A percentile compares a stretch with the other conserved stretches of the same genome.
Conservation (phyloP, 2,113 vertebrate species). For the Dendrocopos noguchii region DNA sequence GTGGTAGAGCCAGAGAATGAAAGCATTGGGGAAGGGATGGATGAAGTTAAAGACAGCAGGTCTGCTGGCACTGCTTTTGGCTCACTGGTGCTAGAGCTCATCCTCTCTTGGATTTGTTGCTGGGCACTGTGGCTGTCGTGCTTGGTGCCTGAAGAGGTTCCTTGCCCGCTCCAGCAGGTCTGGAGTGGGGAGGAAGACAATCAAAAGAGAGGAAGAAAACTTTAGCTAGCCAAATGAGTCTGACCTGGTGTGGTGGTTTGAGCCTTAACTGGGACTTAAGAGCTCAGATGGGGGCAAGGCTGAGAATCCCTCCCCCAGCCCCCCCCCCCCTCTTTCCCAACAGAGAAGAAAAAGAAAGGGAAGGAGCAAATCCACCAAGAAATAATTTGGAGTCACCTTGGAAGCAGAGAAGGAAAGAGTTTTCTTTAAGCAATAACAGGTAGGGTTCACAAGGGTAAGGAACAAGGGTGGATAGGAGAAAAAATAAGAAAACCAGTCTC, state of each 20-base stretch:
- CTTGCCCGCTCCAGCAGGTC: background rate
- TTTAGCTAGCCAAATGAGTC: background rate
- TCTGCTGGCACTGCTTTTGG: background rate
- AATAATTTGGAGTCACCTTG: too few species aligned
- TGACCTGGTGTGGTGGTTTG: background rate
- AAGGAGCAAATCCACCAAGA: too few species aligned
- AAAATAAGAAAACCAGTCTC: too few species aligned
- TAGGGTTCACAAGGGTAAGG: too few species aligned
- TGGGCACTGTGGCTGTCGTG: background rate
- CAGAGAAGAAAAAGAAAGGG: too few species aligned
- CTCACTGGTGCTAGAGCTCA: background rate
- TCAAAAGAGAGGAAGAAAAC: background rate
- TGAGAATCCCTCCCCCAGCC: too few species aligned
- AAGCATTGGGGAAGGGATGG: background rate
- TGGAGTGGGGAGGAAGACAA: background rate
- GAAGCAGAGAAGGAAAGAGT: too few species aligned
- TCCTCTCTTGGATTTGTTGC: background rate
- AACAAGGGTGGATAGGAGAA: too few species aligned
- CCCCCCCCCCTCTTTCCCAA: too few species aligned
- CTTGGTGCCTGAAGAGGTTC: background rate
- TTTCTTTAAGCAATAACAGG: too few species aligned
- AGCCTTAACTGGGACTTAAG: too few species aligned
- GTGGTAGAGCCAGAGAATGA: background rate
- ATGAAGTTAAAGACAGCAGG: background rate
- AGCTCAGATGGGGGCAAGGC: too few species aligned